Evolutionary conservation across 2,888 invertebrate species (phyloP).

Genomic region (Venustoraphidia nigricollis): DNA sequence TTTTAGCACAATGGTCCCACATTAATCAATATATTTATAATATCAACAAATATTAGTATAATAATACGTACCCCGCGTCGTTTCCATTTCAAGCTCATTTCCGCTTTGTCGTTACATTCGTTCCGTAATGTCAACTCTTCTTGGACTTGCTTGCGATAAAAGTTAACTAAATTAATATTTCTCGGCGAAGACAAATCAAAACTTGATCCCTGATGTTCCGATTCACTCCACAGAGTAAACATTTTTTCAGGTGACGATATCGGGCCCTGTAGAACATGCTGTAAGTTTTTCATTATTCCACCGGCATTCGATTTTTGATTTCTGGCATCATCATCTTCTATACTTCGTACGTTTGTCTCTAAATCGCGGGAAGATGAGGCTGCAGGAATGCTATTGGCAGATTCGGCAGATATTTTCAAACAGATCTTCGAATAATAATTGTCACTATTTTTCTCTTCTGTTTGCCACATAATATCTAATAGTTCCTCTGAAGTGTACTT

Average conservation of each 20-base stretch:
- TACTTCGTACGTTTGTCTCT: conserved; percentile 9
- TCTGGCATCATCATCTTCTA: conserved; percentile 28
- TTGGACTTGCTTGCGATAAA: conserved; percentile 28
- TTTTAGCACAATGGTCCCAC: no score
- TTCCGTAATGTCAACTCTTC: conserved; percentile 31
- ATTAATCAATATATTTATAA: no score
- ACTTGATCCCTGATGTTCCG: conserved; percentile 24
- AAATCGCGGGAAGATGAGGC: no score
- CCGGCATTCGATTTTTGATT: conserved; percentile 48
- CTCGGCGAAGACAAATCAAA: background rate
- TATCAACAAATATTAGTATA: no score
- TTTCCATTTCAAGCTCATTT: conserved; percentile 3
- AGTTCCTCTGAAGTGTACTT: conserved; percentile 25
- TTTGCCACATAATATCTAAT: conserved; percentile 37
- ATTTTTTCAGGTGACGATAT: conserved; percentile 46
- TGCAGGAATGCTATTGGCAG: conserved; percentile 9
- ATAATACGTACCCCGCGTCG: no score
- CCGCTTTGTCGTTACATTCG: conserved; percentile 33
- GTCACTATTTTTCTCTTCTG: conserved; percentile 46
- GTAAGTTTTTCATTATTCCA: conserved; percentile 28
- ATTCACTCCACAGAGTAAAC: conserved; percentile 56
- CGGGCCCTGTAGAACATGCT: conserved; percentile 52
- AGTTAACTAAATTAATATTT: background rate
- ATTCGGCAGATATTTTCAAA: conserved; percentile 31
- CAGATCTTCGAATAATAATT: conserved; percentile 47